Evolutionary conservation across 2,888 invertebrate genomes (phyloP).

Genomic region (Sabellastarte sp.): DNA sequence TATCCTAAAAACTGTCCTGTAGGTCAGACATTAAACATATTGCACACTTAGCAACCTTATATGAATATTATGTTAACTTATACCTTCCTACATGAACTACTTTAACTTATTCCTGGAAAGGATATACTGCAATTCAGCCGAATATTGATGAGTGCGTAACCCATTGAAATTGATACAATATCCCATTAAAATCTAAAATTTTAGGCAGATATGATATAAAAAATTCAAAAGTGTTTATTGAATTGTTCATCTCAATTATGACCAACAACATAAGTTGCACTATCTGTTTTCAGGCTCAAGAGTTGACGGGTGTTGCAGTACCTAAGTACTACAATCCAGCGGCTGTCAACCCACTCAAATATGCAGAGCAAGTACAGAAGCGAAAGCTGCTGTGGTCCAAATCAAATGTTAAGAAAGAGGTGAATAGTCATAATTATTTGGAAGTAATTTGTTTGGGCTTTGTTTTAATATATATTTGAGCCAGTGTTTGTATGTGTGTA

Average conservation of each 20-base stretch:
- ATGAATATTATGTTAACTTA: no score
- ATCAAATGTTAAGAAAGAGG: slow-evolving; percentile 44
- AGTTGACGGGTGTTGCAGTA: slow-evolving; percentile 62
- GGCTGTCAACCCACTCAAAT: slow-evolving; percentile 75
- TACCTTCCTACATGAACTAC: no score
- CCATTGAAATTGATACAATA: no score
- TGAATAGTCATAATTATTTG: background rate
- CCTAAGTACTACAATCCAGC: slow-evolving; percentile 76
- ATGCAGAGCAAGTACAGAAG: slow-evolving; percentile 78
- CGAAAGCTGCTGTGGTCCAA: slow-evolving; percentile 81
- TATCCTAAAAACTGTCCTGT: no score
- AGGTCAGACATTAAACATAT: no score
- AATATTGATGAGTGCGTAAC: no score
- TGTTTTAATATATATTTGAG: background rate
- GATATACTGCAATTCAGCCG: no score
- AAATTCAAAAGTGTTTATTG: background rate
- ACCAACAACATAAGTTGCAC: background rate
- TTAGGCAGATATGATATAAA: background rate
- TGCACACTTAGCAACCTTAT: no score
- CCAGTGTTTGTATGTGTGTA: slow-evolving; percentile 2
- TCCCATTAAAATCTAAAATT: slow-evolving; percentile 15
- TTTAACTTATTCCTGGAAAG: no score
- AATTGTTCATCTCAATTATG: background rate
- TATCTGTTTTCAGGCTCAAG: slow-evolving; percentile 49
- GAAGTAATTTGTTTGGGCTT: background rate